Conservation (phyloP, 1,140 invertebrate genomes). For the Aphaenogaster ashmeadi region DNA sequence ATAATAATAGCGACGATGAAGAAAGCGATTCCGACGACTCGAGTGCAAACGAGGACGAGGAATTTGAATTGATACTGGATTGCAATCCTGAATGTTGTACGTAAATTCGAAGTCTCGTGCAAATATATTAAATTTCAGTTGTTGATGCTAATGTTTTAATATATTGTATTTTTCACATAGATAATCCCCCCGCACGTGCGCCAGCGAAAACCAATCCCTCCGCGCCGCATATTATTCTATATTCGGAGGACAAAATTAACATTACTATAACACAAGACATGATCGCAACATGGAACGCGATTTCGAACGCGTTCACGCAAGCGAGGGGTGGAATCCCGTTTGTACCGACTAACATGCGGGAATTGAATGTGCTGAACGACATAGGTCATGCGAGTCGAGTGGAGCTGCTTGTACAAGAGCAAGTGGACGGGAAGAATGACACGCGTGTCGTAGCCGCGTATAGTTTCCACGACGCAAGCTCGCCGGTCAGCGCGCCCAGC, state of each 20-base stretch:
- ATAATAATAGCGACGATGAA: constrained; percentile 92
- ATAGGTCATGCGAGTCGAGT: constrained; percentile 83
- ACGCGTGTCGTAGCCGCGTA: constrained; percentile 76
- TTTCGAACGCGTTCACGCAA: constrained; percentile 88
- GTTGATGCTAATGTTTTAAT: not conserved
- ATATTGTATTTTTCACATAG: constrained; percentile 57
- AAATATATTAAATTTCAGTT: not conserved
- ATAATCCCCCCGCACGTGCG: constrained; percentile 86
- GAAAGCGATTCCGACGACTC: constrained; percentile 91
- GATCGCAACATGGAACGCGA: constrained; percentile 87
- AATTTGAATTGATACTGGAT: constrained; percentile 81
- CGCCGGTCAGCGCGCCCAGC: constrained; percentile 77
- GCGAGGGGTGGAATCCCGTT: constrained; percentile 81
- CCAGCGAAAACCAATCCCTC: constrained; percentile 85
- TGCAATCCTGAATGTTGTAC: constrained; percentile 76
- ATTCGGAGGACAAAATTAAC: constrained; percentile 90
- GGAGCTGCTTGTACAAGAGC: constrained; percentile 79
- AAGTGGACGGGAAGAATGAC: constrained; percentile 75
- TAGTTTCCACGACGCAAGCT: constrained; percentile 77
- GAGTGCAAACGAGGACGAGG: constrained; percentile 89
- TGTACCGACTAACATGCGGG: constrained; percentile 78
- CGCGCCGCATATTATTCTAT: constrained; percentile 91
- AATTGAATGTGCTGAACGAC: constrained; percentile 81
- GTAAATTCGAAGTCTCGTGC: not conserved
- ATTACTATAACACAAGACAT: constrained; percentile 90